Base-by-base conservation (phyloP, 1,140 invertebrate species). In the Apis laboriosa region DNA sequence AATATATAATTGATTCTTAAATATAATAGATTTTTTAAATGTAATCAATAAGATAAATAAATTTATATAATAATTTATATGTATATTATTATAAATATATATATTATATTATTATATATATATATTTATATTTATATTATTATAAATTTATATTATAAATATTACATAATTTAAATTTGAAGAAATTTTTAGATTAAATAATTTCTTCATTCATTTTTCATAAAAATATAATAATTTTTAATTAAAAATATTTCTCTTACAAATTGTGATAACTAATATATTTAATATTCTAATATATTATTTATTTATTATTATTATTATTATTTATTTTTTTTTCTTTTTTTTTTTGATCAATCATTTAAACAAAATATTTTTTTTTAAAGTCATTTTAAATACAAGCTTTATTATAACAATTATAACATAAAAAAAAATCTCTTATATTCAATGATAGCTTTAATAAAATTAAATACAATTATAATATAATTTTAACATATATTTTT, bases 171-270 rank as follows among this genome's bases (percentile, higher is more conserved):
- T 34, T 66, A 24, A 17, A 60, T 49, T 43, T 21, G 61, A 17
- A n/a, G 13, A 60, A 55, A 74, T 9, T 15, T 19, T 60, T 55
- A 63, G 11, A 24, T 43, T 43, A 43, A 43, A 7, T 7, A 12
- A 24, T 43, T 43, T 43, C 43, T 67, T 67, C 56, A 56, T 72
- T 61, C 56, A 77, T 53, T 79, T 72, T 71, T 28, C 17, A 53
- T 34, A 71, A 24, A 17, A 28, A 21, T 49, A 71, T 28, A 28
- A 73, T 34, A 60, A 51, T 43, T 60, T n/a, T 43, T 43, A 28
- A 72, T 72, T 84, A 84, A 86, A 87, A 86, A 86, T 84, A 84
- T 82, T 81, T 49, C 13, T 55, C 51, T 34, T 83, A 68, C 24
- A 68, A 70, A 60, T 77, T 71, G 12, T 12, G 9, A 11, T 80